A percentile compares a stretch with the other conserved stretches of the same genome.
Evolutionary conservation across 2,888 invertebrate species (phyloP).

Genomic region (Eulithis testata): DNA sequence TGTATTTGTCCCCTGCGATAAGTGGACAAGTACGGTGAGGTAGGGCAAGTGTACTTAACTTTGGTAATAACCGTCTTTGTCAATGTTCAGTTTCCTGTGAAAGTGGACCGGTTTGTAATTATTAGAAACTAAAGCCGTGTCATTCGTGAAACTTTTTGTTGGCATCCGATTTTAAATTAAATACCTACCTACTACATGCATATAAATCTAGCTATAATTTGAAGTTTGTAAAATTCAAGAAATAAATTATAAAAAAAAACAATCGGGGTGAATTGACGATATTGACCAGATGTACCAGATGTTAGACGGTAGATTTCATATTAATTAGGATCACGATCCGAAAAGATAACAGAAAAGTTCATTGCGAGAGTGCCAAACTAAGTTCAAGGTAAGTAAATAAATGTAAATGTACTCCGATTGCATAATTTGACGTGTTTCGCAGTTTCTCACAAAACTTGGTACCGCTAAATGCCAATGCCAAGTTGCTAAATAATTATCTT

Average conservation of each 20-base stretch:
- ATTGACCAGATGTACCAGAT: too few relatives aligned
- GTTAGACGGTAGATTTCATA: too few relatives aligned
- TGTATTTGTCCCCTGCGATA: neutral
- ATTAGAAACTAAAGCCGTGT: conserved; percentile 43
- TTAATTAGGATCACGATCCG: neutral
- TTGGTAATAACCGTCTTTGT: conserved; percentile 41
- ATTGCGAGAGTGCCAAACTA: conserved; percentile 1
- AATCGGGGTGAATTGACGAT: too few relatives aligned
- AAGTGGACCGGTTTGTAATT: conserved; percentile 44
- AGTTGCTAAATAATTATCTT: conserved; percentile 25
- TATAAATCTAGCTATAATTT: too few relatives aligned
- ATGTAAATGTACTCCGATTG: conserved; percentile 20
- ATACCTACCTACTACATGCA: too few relatives aligned
- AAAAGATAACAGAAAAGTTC: conserved; percentile 1
- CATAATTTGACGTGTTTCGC: conserved; percentile 22
- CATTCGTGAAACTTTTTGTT: neutral
- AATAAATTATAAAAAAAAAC: too few relatives aligned
- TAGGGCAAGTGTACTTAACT: conserved; percentile 10
- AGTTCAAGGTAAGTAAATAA: conserved; percentile 25
- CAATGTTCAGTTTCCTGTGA: conserved; percentile 53
- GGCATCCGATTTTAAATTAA: too few relatives aligned
- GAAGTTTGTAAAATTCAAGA: too few relatives aligned
- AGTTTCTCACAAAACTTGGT: conserved; percentile 20
- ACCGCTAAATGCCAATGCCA: conserved; percentile 39
- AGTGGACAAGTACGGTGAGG: neutral